Conservation (phyloP, 2,797 vertebrate genomes). For the Linurgus olivaceus region DNA sequence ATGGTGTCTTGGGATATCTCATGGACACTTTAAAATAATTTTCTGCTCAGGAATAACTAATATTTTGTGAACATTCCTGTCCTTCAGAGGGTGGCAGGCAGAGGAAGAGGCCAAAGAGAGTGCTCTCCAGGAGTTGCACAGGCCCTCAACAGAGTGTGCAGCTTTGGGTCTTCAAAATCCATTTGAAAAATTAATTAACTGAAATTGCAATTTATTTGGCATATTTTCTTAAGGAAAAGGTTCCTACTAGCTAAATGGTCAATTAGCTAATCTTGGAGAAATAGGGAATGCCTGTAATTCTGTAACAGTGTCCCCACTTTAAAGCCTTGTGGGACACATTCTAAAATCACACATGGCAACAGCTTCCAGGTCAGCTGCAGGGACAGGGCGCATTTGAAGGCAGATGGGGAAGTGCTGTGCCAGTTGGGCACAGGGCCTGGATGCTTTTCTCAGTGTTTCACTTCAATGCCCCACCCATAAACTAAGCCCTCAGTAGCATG, state of each 20-base stretch:
- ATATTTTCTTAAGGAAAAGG: not conserved
- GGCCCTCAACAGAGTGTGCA: accelerated
- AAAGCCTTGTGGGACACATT: not conserved
- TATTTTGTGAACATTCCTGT: not conserved
- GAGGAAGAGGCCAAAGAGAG: not conserved
- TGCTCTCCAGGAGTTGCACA: not conserved
- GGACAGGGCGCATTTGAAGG: accelerated
- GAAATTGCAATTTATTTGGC: not conserved
- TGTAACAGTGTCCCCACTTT: not conserved
- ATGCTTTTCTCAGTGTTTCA: not conserved
- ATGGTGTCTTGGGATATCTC: not conserved
- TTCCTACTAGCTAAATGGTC: not conserved
- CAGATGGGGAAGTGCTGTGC: not conserved
- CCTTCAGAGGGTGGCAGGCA: not conserved
- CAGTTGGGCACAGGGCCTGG: too few species aligned
- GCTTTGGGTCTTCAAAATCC: not conserved
- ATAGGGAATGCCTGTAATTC: not conserved
- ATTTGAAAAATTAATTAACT: not conserved
- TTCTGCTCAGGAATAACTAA: not conserved
- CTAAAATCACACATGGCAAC: not conserved
- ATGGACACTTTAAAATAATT: not conserved
- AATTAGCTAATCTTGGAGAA: not conserved
- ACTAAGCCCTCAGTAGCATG: accelerated
- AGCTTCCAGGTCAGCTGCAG: not conserved
- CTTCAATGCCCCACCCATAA: not conserved